Conservation (phyloP, 2,888 invertebrate genomes). For the Dynastes tityus region DNA sequence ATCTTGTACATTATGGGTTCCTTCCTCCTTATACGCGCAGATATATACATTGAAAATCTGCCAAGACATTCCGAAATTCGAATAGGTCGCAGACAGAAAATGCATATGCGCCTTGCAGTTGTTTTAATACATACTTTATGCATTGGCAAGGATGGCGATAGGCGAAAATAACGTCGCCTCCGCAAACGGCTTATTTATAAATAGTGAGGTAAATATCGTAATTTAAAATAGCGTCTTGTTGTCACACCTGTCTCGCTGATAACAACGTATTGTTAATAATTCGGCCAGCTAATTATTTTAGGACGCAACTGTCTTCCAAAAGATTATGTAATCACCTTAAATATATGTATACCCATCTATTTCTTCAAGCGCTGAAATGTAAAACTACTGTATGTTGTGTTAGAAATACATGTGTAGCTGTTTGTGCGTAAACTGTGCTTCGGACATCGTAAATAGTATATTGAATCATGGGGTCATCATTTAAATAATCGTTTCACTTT, state of each 20-base stretch:
- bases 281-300: neutral
- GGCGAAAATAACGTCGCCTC: slow-evolving; percentile 17
- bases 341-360: too few relatives aligned
- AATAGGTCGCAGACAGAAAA: neutral
- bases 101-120: neutral
- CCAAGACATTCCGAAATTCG: slow-evolving; percentile 13
- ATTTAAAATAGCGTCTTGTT: neutral
- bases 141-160: slow-evolving; percentile 1
- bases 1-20: neutral
- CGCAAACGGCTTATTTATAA: slow-evolving; percentile 19
- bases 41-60: slow-evolving; percentile 4
- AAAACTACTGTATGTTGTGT: neutral
- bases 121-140: neutral
- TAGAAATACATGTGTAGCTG: too few relatives aligned
- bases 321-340: neutral
- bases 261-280: neutral
- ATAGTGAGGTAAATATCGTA: slow-evolving; percentile 12
- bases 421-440: too few relatives aligned
- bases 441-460: too few relatives aligned
- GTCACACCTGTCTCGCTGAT: neutral
- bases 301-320: neutral
- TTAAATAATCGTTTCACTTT: too few relatives aligned
- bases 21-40: neutral
- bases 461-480: too few relatives aligned
- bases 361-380: neutral